phyloP scores from a whole-genome alignment of 1,140 invertebrate genomes.

The Sycophaga agraensis region DNA sequence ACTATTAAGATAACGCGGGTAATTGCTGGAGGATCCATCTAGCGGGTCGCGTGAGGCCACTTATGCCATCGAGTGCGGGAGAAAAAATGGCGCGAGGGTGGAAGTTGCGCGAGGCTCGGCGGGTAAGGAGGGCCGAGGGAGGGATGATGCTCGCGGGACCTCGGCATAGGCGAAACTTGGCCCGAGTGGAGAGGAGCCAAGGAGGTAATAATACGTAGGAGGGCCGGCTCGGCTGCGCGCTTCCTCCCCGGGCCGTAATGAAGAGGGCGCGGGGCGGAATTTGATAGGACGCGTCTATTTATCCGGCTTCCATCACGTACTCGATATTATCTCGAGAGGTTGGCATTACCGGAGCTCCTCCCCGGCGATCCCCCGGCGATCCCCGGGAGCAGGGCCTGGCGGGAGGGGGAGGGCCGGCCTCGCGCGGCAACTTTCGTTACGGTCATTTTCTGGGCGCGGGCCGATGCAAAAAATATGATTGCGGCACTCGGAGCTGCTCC shows the following conservation, averaged over 20 bases:
- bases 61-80: neutral
- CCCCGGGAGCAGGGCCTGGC: neutral
- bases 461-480: constrained; percentile 52
- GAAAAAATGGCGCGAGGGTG: neutral
- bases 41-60: no score
- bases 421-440: constrained; percentile 22
- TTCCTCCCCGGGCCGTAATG: neutral
- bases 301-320: constrained; percentile 33
- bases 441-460: constrained; percentile 35
- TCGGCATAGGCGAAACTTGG: no score
- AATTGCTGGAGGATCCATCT: no score
- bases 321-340: constrained; percentile 35
- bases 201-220: no score
- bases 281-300: constrained; percentile 14
- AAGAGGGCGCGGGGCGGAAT: constrained; percentile 1
- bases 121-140: no score
- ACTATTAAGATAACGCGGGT: no score
- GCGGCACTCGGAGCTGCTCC: constrained; percentile 41
- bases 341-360: constrained; percentile 27
- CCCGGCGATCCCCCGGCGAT: neutral
- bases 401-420: neutral
- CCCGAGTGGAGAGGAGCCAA: no score
- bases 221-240: no score
- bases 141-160: neutral
- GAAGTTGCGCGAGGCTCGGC: no score